phyloP scores from a whole-genome alignment of 2,888 invertebrate genomes.

The Rapana venosa region DNA sequence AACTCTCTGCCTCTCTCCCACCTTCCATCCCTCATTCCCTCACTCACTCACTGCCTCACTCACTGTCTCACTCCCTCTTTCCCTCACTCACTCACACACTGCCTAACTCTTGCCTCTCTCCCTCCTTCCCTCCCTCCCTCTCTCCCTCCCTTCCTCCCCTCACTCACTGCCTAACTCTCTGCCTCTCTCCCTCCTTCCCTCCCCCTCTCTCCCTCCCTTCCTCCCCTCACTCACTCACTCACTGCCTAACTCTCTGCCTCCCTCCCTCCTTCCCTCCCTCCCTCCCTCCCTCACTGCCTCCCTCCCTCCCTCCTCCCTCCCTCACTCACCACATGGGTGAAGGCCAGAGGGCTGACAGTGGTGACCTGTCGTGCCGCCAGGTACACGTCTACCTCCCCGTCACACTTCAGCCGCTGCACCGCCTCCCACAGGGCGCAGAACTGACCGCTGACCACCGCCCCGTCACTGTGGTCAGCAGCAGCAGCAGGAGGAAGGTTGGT shows the following conservation, averaged over 20 bases:
- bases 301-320: background rate
- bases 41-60: too few species aligned
- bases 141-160: too few species aligned
- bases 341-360: constrained; percentile 25
- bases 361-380: constrained; percentile 25
- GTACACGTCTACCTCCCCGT: constrained; percentile 34
- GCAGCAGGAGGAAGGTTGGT: background rate
- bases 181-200: background rate
- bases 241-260: too few species aligned
- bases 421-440: constrained; percentile 26
- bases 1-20: too few species aligned
- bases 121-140: background rate
- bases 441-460: constrained; percentile 14
- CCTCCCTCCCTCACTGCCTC: background rate
- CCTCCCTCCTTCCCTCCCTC: too few species aligned
- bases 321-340: constrained; percentile 21
- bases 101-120: background rate
- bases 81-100: background rate
- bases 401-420: background rate
- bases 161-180: background rate
- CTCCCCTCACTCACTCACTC: background rate
- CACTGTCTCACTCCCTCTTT: background rate
- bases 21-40: too few species aligned
- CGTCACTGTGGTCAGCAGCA: constrained; percentile 9
- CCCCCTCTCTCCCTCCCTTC: background rate